phyloP scores from a whole-genome alignment of 2,888 invertebrate genomes.

The Andrena haemorrhoa region DNA sequence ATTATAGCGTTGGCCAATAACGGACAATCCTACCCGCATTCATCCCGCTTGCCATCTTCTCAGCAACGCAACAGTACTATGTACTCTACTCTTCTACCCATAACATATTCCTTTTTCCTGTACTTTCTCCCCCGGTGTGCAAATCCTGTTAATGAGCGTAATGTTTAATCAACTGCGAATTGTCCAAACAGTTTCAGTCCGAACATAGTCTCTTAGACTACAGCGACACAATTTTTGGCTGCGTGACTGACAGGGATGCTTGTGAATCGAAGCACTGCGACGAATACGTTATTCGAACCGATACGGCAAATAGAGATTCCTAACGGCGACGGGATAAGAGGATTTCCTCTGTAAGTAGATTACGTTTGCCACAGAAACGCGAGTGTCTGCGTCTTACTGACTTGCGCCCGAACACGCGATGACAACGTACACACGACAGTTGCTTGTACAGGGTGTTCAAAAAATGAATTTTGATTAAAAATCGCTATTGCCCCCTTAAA shows the following conservation, averaged over 20 bases:
- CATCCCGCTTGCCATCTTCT: no score
- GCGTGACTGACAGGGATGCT: neutral
- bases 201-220: neutral
- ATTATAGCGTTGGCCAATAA: no score
- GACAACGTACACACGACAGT: neutral
- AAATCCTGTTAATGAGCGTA: no score
- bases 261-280: conserved; percentile 5
- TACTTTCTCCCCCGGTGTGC: no score
- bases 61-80: no score
- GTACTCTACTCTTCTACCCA: no score
- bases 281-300: conserved; percentile 37
- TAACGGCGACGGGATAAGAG: conserved; percentile 62
- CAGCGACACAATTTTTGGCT: neutral
- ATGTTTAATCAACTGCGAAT: neutral
- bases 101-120: no score
- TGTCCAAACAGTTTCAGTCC: neutral
- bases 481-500: no score
- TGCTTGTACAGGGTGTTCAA: neutral
- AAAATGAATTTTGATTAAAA: neutral
- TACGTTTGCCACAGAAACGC: conserved; percentile 60
- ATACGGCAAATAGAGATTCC: conserved; percentile 56
- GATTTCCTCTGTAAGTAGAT: conserved; percentile 70
- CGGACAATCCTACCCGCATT: no score
- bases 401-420: neutral
- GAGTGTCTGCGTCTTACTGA: conserved; percentile 21